Evolutionary conservation across 2,113 vertebrate species (phyloP).

Genomic region (Suricata suricatta): DNA sequence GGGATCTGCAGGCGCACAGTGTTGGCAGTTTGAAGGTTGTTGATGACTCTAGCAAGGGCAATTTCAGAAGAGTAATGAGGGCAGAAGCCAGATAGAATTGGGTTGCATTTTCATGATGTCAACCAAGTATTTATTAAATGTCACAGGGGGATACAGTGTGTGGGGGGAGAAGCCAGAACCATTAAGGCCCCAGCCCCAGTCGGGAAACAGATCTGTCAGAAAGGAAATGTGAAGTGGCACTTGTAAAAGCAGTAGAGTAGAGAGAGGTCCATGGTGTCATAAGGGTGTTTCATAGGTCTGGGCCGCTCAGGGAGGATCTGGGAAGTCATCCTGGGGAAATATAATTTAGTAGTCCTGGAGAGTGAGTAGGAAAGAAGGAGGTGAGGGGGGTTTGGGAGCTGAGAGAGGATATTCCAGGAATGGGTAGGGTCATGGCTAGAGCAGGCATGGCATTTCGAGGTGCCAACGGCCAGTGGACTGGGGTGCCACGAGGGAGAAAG

Average conservation of each 20-base stretch:
- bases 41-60: constrained; percentile 43
- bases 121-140: not conserved
- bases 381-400: not conserved
- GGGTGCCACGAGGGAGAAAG: not conserved
- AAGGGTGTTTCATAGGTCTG: too few species aligned
- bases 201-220: too few species aligned
- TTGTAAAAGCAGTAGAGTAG: not conserved
- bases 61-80: not conserved
- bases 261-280: not conserved
- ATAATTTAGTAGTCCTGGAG: not conserved
- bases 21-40: not conserved
- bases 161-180: not conserved
- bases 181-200: not conserved
- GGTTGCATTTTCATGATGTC: constrained; percentile 1
- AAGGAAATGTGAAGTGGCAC: not conserved
- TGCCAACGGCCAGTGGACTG: not conserved
- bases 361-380: not conserved
- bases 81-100: not conserved
- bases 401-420: not conserved
- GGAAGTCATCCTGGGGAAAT: not conserved
- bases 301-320: not conserved
- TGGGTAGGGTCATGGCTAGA: not conserved
- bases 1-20: not conserved
- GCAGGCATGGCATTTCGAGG: not conserved
- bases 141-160: not conserved